Evolutionary conservation across 2,888 invertebrate species (phyloP).

Genomic region (Pachydiplax longipennis): DNA sequence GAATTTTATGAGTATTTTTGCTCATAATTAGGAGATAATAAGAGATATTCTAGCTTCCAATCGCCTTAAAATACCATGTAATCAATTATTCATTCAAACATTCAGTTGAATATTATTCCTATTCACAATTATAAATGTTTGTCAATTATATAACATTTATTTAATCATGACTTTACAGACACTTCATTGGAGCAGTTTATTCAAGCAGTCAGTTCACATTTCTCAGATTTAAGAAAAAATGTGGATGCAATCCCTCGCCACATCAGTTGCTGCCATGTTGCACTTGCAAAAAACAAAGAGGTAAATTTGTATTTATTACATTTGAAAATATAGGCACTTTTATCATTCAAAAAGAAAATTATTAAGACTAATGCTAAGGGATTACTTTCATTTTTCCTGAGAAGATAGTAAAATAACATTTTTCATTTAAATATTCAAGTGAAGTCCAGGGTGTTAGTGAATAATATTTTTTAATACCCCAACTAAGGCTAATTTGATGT

Average conservation of each 20-base stretch:
- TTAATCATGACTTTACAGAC: background rate
- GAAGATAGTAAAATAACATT: too few relatives aligned
- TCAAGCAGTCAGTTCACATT: background rate
- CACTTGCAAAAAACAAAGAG: background rate
- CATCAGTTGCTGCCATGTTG: constrained; percentile 3
- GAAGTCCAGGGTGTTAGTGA: too few relatives aligned
- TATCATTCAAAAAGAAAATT: too few relatives aligned
- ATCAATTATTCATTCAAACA: too few relatives aligned
- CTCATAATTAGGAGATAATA: background rate
- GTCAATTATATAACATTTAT: background rate
- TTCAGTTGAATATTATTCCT: too few relatives aligned
- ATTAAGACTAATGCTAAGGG: too few relatives aligned
- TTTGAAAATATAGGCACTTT: background rate
- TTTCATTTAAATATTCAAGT: too few relatives aligned
- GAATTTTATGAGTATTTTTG: background rate
- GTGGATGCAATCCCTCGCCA: constrained; percentile 14
- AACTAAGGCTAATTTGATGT: too few relatives aligned
- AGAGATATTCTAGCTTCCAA: background rate
- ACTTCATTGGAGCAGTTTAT: constrained; percentile 6
- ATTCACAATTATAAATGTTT: background rate
- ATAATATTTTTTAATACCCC: too few relatives aligned
- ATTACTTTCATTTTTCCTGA: too few relatives aligned
- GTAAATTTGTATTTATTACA: background rate
- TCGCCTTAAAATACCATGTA: too few relatives aligned
- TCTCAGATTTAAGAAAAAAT: background rate